phyloP scores from a whole-genome alignment of 2,888 invertebrate species.

The Tetanocera ferruginea region DNA sequence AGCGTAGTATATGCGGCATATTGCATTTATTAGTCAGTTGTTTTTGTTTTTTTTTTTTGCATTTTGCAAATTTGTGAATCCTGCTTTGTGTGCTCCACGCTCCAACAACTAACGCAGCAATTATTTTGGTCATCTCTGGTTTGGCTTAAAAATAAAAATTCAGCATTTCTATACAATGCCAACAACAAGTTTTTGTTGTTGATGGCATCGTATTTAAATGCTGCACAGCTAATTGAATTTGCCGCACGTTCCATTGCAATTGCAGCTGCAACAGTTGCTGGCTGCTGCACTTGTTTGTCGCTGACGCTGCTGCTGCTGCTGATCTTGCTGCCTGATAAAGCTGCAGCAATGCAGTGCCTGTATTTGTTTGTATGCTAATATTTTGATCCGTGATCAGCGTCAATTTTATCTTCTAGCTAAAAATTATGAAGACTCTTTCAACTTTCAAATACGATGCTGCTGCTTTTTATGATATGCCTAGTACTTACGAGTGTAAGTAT shows the following conservation, averaged over 20 bases:
- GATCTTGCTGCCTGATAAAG: background rate
- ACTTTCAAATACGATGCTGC: no score
- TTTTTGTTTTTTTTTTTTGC: no score
- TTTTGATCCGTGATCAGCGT: background rate
- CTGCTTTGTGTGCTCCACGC: background rate
- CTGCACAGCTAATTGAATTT: conserved; percentile 4
- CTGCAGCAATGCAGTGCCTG: background rate
- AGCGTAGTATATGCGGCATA: no score
- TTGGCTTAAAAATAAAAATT: no score
- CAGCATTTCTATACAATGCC: no score
- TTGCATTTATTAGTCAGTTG: no score
- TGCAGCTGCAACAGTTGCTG: background rate
- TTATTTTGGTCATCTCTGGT: background rate
- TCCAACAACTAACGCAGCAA: background rate
- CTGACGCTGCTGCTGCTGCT: background rate
- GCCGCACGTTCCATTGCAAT: background rate
- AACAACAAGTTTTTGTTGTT: no score
- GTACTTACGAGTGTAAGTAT: no score
- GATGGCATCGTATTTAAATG: background rate
- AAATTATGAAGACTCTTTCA: background rate
- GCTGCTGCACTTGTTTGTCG: conserved; percentile 1
- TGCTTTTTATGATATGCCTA: no score
- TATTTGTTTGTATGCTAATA: conserved; percentile 2
- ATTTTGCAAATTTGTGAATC: no score
- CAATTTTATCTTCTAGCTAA: background rate